These are phyloP conservation scores for Notolepis coatsorum DNA, from an alignment of 2,797 vertebrate genomes.

Conservation along the genomic window DNA sequence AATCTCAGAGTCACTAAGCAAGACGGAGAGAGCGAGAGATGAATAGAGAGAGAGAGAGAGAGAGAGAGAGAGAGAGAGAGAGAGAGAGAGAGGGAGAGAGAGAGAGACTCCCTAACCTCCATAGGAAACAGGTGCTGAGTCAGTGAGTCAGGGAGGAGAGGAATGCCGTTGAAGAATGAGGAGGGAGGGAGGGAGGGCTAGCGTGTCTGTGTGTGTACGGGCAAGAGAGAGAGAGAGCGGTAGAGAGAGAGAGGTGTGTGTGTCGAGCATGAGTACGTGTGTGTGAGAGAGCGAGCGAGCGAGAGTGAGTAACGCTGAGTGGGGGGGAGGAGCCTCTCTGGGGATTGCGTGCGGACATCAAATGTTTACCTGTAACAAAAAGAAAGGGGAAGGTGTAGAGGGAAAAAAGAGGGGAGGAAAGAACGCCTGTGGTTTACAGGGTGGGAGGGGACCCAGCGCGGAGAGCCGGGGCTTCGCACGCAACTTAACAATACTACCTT, in stretches of 20 bases:
- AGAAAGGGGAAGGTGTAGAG: conserved; percentile 85
- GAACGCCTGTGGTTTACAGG: conserved; percentile 86
- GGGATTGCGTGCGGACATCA: conserved; percentile 85
- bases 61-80: conserved; percentile 4
- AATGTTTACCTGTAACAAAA: conserved; percentile 88
- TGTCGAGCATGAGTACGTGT: conserved; percentile 7
- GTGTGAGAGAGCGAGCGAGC: conserved; percentile 15
- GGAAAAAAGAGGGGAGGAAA: conserved; percentile 73
- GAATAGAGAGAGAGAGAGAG: too few relatives aligned
- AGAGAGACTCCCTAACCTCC: neutral
- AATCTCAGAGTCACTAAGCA: too few relatives aligned
- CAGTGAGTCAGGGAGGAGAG: conserved; percentile 79
- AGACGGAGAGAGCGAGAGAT: neutral
- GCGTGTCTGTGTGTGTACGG: conserved; percentile 42
- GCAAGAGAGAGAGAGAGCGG: conserved; percentile 17
- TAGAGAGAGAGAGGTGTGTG: neutral
- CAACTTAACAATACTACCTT: conserved; percentile 91
- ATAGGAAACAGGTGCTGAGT: conserved; percentile 74
- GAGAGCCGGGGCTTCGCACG: conserved; percentile 88
- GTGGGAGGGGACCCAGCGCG: conserved; percentile 81
- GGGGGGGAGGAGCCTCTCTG: conserved; percentile 69
- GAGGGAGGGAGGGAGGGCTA: conserved; percentile 53
- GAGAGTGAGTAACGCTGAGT: conserved; percentile 72
- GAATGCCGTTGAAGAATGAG: conserved; percentile 78
- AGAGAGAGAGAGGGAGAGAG: neutral